These are phyloP conservation scores for Acanthis flammea DNA, from an alignment of 2,797 vertebrate genomes.

Conservation along the genomic window DNA sequence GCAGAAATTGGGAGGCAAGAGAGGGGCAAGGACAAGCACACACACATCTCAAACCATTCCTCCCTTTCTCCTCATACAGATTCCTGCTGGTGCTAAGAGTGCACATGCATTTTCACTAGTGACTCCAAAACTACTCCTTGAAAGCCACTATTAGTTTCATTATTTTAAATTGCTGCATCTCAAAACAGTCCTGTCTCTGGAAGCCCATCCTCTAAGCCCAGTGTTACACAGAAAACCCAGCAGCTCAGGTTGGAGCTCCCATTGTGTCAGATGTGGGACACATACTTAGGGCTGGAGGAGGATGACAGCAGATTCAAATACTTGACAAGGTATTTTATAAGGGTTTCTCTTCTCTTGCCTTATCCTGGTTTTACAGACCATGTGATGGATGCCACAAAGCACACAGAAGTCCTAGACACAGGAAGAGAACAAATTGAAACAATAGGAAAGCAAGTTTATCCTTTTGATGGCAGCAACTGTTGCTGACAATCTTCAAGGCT, in stretches of 20 bases:
- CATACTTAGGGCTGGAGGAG: background rate
- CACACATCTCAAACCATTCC: background rate
- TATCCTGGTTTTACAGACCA: background rate
- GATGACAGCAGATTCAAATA: accelerated
- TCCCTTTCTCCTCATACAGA: accelerated
- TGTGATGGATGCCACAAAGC: background rate
- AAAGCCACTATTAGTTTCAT: background rate
- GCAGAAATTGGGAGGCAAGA: background rate
- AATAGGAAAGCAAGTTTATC: background rate
- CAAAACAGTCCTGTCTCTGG: background rate
- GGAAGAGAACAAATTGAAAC: background rate
- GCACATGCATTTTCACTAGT: accelerated
- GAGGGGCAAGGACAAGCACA: background rate
- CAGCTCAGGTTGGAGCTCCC: background rate
- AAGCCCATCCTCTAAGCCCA: background rate
- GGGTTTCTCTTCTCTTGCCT: background rate
- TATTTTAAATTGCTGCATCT: background rate
- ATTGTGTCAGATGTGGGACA: accelerated
- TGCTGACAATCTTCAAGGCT: background rate
- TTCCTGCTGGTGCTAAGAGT: background rate
- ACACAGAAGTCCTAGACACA: background rate
- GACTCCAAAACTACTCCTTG: background rate
- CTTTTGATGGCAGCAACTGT: background rate
- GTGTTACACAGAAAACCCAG: background rate
- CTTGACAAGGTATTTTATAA: background rate